These are phyloP conservation scores for Drosophila meridionalis DNA, from an alignment of 2,888 invertebrate species.

Conservation along the genomic window DNA sequence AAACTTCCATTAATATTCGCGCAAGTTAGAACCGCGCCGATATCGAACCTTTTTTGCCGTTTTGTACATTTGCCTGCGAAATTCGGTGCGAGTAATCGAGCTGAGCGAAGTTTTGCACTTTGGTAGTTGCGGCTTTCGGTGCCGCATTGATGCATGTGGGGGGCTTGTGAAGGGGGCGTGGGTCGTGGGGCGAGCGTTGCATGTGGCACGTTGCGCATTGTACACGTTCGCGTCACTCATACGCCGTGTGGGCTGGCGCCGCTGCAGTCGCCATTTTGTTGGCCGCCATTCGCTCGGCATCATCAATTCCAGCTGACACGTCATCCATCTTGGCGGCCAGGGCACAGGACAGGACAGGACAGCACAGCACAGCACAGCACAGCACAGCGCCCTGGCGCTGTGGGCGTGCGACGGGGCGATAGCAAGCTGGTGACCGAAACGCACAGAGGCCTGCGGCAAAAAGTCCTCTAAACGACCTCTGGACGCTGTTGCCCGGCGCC, in stretches of 20 bases:
- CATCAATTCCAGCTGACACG: conserved; percentile 84
- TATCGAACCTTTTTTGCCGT: not conserved
- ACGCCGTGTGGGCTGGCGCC: conserved; percentile 62
- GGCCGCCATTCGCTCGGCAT: conserved; percentile 67
- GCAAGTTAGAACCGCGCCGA: not conserved
- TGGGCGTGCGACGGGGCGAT: not conserved
- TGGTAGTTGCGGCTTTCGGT: not conserved
- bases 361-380: conserved; percentile 5
- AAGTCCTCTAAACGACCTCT: conserved; percentile 83
- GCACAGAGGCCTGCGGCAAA: conserved; percentile 73
- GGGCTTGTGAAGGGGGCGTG: too few relatives aligned
- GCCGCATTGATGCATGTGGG: conserved; percentile 7
- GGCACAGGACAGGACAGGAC: conserved; percentile 6
- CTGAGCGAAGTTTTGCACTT: not conserved
- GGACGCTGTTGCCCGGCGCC: conserved; percentile 61
- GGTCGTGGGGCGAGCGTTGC: conserved; percentile 24
- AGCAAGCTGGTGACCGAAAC: conserved; percentile 49
- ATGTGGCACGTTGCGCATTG: conserved; percentile 56
- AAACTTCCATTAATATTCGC: not conserved
- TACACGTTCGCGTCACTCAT: conserved; percentile 70
- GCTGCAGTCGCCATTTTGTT: conserved; percentile 67
- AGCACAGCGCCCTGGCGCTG: conserved; percentile 21
- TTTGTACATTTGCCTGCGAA: not conserved
- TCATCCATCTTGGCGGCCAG: conserved; percentile 76
- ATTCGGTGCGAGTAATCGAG: conserved; percentile 14